These are phyloP conservation scores for Physella acuta DNA, from an alignment of 1,140 invertebrate species.

Conservation along the genomic window DNA sequence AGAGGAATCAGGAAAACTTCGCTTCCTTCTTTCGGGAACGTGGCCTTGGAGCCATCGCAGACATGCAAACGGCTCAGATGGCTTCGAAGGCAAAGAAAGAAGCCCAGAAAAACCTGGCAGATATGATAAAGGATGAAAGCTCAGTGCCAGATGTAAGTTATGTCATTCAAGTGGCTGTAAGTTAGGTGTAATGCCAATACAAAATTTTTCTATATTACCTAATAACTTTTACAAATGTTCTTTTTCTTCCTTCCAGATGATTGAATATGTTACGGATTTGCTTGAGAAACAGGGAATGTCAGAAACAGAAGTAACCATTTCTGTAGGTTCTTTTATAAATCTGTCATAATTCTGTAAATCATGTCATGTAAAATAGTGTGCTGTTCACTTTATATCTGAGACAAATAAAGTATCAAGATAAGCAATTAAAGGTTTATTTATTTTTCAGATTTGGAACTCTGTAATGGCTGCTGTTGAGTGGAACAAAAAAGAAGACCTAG, in stretches of 20 bases:
- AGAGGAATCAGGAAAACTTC: slow-evolving; percentile 86
- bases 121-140: slow-evolving; percentile 78
- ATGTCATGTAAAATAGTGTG: too few species aligned
- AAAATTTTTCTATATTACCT: too few species aligned
- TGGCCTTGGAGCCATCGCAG: slow-evolving; percentile 83
- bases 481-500: slow-evolving; percentile 97
- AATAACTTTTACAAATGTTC: too few species aligned
- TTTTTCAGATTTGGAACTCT: slow-evolving; percentile 82
- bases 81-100: slow-evolving; percentile 83
- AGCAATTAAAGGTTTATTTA: neutral
- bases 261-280: slow-evolving; percentile 72
- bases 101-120: slow-evolving; percentile 73
- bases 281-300: slow-evolving; percentile 78
- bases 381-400: too few species aligned
- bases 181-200: too few species aligned
- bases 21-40: slow-evolving; percentile 80
- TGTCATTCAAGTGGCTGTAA: too few species aligned
- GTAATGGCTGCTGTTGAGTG: slow-evolving; percentile 93
- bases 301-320: slow-evolving; percentile 82
- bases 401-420: too few species aligned
- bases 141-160: slow-evolving; percentile 60
- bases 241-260: slow-evolving; percentile 44
- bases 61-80: slow-evolving; percentile 73
- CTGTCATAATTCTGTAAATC: too few species aligned
- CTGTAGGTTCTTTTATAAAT: slow-evolving; percentile 63